Conservation (phyloP, 1,140 invertebrate genomes). For the Formica selysi region DNA sequence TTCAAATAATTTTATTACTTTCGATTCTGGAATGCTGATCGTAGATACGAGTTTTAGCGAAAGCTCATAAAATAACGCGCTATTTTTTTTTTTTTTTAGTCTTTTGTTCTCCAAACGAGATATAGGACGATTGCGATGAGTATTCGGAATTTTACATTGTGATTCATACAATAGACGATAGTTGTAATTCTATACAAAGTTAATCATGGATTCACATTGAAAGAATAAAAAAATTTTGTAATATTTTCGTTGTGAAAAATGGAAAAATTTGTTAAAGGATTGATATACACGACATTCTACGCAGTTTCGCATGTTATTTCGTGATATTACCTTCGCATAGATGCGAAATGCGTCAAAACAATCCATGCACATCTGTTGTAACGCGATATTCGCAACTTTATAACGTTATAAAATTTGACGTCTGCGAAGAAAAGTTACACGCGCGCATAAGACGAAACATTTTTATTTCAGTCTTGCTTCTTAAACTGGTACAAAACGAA, state of each 20-base stretch:
- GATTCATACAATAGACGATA: not conserved
- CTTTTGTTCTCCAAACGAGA: not conserved
- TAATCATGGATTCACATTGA: not conserved
- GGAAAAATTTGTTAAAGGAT: not conserved
- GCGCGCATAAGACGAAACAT: not conserved
- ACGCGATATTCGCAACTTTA: not conserved
- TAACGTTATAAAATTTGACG: not conserved
- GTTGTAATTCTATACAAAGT: not conserved
- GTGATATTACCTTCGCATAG: not conserved
- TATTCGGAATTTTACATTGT: conserved; percentile 6
- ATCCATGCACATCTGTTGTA: not conserved
- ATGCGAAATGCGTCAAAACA: conserved; percentile 7
- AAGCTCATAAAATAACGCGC: conserved; percentile 17
- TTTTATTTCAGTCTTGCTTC: not conserved
- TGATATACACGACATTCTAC: not conserved
- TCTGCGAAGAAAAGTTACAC: not conserved
- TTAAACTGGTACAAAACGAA: not conserved
- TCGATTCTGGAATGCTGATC: not conserved
- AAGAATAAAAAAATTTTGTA: not conserved
- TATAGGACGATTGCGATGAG: not conserved
- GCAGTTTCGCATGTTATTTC: not conserved
- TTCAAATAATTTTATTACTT: conserved; percentile 40
- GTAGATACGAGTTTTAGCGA: conserved; percentile 11
- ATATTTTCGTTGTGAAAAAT: not conserved
- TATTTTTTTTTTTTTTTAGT: not conserved